Evolutionary conservation across 1,140 invertebrate species (phyloP).

Genomic region (Glomeris maerens): DNA sequence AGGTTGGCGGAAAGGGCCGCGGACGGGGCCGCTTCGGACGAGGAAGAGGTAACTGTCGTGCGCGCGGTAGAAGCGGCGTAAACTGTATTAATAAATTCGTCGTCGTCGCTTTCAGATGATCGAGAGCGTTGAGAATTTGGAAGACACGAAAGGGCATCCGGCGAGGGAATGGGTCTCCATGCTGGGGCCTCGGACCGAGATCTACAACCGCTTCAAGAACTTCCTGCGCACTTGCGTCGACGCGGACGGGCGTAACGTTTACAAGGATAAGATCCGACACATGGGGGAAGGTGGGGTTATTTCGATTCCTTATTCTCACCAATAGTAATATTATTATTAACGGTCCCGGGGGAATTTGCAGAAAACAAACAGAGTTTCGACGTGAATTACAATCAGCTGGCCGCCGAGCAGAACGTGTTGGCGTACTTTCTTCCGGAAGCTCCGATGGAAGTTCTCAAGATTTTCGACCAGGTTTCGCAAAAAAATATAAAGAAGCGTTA

Average conservation of each 20-base stretch:
- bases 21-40: constrained; percentile 55
- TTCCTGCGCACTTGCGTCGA: constrained; percentile 84
- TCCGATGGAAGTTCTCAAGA: constrained; percentile 85
- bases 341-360: constrained; percentile 20
- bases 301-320: neutral
- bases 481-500: neutral
- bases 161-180: constrained; percentile 92
- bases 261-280: constrained; percentile 78
- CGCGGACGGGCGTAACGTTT: constrained; percentile 71
- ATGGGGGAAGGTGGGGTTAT: constrained; percentile 69
- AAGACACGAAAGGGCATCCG: constrained; percentile 83
- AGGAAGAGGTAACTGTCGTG: constrained; percentile 43
- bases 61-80: constrained; percentile 12
- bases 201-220: constrained; percentile 90
- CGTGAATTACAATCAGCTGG: constrained; percentile 83
- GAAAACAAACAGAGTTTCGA: constrained; percentile 66
- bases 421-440: constrained; percentile 96
- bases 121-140: constrained; percentile 94
- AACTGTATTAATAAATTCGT: constrained; percentile 16
- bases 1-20: constrained; percentile 70
- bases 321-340: constrained; percentile 16
- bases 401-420: constrained; percentile 75
- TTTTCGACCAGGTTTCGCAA: constrained; percentile 91
- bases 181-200: constrained; percentile 89
- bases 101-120: constrained; percentile 51